Evolutionary conservation across 1,140 invertebrate species (phyloP), one percentile per base, ranked within the genome.

Genomic region (Adoxophyes honmai): DNA sequence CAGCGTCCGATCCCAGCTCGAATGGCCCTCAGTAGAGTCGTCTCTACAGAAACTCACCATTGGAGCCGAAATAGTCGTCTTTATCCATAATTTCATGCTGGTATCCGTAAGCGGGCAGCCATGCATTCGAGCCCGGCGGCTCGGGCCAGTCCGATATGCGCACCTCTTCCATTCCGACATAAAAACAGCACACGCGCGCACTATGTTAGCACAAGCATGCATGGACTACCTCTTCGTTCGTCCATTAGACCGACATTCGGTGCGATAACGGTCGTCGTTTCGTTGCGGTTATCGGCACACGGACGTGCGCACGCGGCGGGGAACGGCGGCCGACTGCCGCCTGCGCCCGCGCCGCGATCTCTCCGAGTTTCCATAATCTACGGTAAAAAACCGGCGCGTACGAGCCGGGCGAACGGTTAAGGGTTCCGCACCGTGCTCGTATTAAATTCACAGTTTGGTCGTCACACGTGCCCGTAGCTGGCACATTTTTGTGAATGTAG

Each of bases 31-130:
- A 21, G 33, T 6, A 16, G 33, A 18, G 18, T 33, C 18, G 9
- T 6, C 33, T n/a, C 10, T 51, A 62, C 48, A 21, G 15, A 56
- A 70, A 86, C 83, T 88, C 78, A 92, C 91, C 91, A 76, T 90
- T 91, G 75, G 90, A 88, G 68, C 88, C 88, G 64, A 91, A 86
- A 79, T 90, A 92, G 71, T 91, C 91, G 48, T 92, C 90, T 78
- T 91, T 91, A 60, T 92, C 91, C 75, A 91, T 68, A 59, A 92
- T 88, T 55, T 90, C 87, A 84, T 88, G 83, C 83, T 93, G 92
- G 84, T 91, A 93, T 61, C 92, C 92, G 70, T 93, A 93, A 60
- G 92, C 92, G 52, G 92, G 92, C 72, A 93, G 86, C 92, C 92
- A 93, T 71, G 92, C 90, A 87, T 91, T 91, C 62, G 89, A 91